Base-by-base conservation (phyloP, 2,888 invertebrate genomes). In the Trachelus iudaicus region DNA sequence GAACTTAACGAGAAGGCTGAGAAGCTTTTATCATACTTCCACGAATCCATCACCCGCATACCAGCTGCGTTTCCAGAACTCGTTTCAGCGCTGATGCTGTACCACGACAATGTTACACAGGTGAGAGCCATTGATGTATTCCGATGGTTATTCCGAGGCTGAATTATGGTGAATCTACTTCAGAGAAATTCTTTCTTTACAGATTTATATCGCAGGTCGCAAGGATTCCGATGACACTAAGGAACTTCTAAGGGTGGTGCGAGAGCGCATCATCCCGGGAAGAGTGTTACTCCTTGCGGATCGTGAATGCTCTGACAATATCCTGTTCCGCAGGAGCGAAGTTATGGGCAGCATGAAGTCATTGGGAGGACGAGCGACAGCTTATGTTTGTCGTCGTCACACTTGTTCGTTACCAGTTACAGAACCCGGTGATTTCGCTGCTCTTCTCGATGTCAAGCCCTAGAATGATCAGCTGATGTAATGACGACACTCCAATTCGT, bases 61-160 rank as follows among this genome's bases (percentile, higher is more conserved):
- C 96, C 97, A 0, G 92, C 94, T 3, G 94, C 96, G 3, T 90
- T 97, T 75, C 96, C 97, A 0, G 95, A 96, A 91, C 95, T 97
- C 95, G 93, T 95, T 82, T 95, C 95, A 0, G 95, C 95, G 0
- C 92, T 96, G 34, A 93, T 96, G 92, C 93, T 95, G 82, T 95
- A 94, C 86, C 93, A 94, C 80, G 94, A 95, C 85, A 94, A 95
- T 1, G 94, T 95, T 13, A 95, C 95, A n/a, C 96, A 96, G 94
- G 96, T 96, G 73, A 76, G 73, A 69, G 35, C 31, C 30, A 56
- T 75, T 34, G 1, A 23, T 77, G 15, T 33, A 12, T 69, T 56
- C 68, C 6, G 13, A 33, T 69, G 9, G 3, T 35, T 12, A 31
- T 31, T 73, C 1, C 0, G n/a, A 4, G 30, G 35, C 11, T 35